Evolutionary conservation across 2,797 vertebrate species (phyloP).

Genomic region (Eurystomus glaucurus): DNA sequence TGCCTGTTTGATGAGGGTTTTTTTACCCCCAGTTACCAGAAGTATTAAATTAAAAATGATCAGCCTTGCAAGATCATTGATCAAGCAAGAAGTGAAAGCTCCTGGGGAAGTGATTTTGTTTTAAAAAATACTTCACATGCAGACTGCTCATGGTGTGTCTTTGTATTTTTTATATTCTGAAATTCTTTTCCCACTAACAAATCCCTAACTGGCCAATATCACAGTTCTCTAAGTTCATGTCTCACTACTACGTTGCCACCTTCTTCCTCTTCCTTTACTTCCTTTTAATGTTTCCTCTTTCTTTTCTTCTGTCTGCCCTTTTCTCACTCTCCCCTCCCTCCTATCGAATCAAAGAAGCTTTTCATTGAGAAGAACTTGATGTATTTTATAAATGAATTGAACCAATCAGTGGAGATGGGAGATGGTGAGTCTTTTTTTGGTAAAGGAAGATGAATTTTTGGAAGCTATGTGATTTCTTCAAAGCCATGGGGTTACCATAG

Average conservation of each 20-base stretch:
- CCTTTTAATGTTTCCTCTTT: background rate
- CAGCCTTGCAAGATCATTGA: constrained; percentile 70
- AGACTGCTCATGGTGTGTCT: background rate
- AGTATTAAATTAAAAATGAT: constrained; percentile 84
- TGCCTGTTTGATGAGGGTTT: constrained; percentile 68
- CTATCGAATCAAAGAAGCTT: background rate
- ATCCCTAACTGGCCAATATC: background rate
- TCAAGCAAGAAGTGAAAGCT: constrained; percentile 60
- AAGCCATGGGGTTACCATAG: background rate
- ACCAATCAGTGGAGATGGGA: background rate
- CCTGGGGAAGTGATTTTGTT: constrained; percentile 31
- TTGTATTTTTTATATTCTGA: background rate
- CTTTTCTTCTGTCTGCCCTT: background rate
- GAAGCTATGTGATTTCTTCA: background rate
- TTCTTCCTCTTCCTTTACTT: background rate
- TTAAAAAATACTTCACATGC: background rate
- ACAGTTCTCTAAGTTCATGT: background rate
- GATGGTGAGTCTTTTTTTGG: background rate
- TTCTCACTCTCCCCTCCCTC: background rate
- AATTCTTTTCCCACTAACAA: background rate
- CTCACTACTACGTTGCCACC: fast-evolving
- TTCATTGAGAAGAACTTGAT: background rate
- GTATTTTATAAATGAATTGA: background rate
- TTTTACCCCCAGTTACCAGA: constrained; percentile 70
- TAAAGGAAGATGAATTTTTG: background rate